A percentile compares a stretch with the other conserved stretches of the same genome.
These are phyloP conservation scores for Calyptomena viridis DNA, from an alignment of 2,113 vertebrate genomes.

Conservation along the genomic window DNA sequence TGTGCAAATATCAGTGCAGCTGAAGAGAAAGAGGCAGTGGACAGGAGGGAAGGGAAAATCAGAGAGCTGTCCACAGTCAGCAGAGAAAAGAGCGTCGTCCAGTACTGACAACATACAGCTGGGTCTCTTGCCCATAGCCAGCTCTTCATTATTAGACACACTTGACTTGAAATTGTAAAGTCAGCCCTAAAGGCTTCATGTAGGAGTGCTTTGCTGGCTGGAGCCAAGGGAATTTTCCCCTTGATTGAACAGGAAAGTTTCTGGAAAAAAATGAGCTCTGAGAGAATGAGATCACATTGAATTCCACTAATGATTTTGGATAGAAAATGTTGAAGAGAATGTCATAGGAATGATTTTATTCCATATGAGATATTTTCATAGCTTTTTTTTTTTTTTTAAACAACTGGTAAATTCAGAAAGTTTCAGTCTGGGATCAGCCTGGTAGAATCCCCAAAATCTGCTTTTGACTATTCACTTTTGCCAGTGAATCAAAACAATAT, in stretches of 20 bases:
- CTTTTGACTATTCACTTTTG: neutral
- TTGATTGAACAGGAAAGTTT: neutral
- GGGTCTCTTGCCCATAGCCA: neutral
- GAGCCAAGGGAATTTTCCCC: neutral
- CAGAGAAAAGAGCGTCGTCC: neutral
- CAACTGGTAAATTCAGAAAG: neutral
- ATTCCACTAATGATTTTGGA: neutral
- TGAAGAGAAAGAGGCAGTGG: neutral
- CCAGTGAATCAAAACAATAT: neutral
- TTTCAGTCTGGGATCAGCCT: neutral
- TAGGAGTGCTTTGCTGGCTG: neutral
- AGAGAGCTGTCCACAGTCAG: neutral
- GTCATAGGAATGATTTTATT: neutral
- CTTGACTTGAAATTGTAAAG: neutral
- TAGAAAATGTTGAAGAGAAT: neutral
- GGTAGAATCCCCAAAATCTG: neutral
- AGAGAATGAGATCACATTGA: neutral
- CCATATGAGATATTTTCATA: neutral
- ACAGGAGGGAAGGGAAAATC: neutral
- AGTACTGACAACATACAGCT: neutral
- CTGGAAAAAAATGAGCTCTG: neutral
- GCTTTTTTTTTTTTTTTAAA: neutral
- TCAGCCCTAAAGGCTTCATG: neutral
- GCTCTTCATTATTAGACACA: neutral
- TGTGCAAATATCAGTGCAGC: fast-evolving